Conservation (phyloP, 1,140 invertebrate genomes). For the Drosophila albomicans region DNA sequence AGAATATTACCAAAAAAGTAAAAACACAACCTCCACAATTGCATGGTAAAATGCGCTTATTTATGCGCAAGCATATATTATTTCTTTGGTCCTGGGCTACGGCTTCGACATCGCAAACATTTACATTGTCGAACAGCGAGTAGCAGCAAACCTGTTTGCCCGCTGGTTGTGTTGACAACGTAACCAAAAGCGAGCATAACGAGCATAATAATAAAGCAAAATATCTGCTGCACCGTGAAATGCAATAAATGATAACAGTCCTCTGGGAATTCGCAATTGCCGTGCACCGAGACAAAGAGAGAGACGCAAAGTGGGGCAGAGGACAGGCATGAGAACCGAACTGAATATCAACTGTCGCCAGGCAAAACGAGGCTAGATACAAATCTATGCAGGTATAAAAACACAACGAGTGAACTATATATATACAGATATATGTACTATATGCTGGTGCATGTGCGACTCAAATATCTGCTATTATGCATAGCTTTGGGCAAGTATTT, state of each 20-base stretch:
- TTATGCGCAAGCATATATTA: slow-evolving; percentile 45
- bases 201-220: slow-evolving; percentile 61
- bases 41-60: slow-evolving; percentile 48
- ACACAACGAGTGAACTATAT: background rate
- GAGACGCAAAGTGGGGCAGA: background rate
- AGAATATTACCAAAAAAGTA: background rate
- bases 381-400: background rate
- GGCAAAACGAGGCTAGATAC: slow-evolving; percentile 6
- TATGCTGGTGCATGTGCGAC: background rate
- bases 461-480: slow-evolving; percentile 3
- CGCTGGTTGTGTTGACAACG: slow-evolving; percentile 18
- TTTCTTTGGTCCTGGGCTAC: slow-evolving; percentile 3
- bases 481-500: slow-evolving; percentile 2
- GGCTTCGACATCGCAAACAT: slow-evolving; percentile 40
- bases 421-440: background rate
- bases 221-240: slow-evolving; percentile 58
- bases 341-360: slow-evolving; percentile 45
- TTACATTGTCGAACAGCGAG: slow-evolving; percentile 36
- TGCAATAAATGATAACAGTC: slow-evolving; percentile 65
- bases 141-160: background rate
- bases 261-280: slow-evolving; percentile 52
- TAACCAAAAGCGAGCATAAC: slow-evolving; percentile 30
- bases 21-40: background rate
- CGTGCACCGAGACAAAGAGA: slow-evolving; percentile 17
- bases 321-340: slow-evolving; percentile 13